Base-by-base conservation (phyloP, 2,888 invertebrate species). In the Sympetrum striolatum region DNA sequence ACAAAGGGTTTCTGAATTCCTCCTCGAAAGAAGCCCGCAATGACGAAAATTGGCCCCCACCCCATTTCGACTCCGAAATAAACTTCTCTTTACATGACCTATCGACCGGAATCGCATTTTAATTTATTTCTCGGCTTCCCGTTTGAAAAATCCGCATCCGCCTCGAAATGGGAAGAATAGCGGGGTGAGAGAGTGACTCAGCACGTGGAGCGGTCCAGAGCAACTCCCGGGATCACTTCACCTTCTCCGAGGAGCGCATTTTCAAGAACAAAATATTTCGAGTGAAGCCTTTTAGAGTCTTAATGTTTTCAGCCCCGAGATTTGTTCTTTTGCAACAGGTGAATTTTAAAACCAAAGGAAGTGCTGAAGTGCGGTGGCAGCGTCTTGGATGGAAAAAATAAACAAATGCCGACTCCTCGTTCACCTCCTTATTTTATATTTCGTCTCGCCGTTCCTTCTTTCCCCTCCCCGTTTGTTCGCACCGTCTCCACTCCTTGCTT, bases 251-350 rank as follows among this genome's bases (percentile, higher is more conserved):
- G 22, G 31, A 73, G 31, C 73, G 1, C 73, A 12, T 73, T 73
- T 73, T 25, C 12, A 31, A 31, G 31, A 73, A 73, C 73, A 73
- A 31, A 73, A 73, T 73, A 73, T 73, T 73, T 31, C 31, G 73
- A n/a, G n/a, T 12, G 64, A 22, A 64, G 25, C 1, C 73, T 73
- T 73, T 73, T 73, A 25, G 14, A 31, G 31, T 31, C 25, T 31
- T 53, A 53, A 25, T 31, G 31, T 48, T 31, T n/a, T 25, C 48
- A 15, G 44, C 12, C 35, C 37, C n/a, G 37, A 64, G 86, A 86
- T 60, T 86, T 86, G 58, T 82, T 82, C 86, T 86, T 60, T 86
- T 37, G 86, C 86, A 86, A 86, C 86, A 86, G 86, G 86, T 86
- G 86, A 58, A 60, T 60, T 60, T 35, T 35, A 58, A 86, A 58